Percentiles rank a stretch among this genome's conserved stretches.
Conservation (phyloP, 2,888 invertebrate genomes). For the Hydraecia micacea region DNA sequence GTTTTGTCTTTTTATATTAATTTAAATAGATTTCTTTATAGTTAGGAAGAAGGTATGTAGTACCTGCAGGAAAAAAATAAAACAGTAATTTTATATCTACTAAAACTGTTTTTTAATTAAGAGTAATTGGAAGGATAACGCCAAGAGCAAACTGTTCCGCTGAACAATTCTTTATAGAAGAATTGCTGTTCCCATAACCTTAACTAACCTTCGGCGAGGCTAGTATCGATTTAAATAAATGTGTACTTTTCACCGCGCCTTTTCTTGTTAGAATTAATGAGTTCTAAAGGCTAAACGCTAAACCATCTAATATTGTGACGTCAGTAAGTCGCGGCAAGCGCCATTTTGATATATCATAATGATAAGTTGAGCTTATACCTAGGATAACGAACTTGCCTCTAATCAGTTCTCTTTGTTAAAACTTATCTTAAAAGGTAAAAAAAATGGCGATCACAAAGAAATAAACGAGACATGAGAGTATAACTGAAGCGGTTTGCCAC, state of each 20-base stretch:
- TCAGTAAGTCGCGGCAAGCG: constrained; percentile 62
- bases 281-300: constrained; percentile 54
- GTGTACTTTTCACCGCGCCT: constrained; percentile 40
- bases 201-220: constrained; percentile 37
- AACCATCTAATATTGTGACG: constrained; percentile 66
- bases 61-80: neutral
- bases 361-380: constrained; percentile 66
- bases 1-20: neutral
- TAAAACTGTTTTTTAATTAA: neutral
- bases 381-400: constrained; percentile 53
- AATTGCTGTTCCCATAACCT: constrained; percentile 33
- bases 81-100: neutral
- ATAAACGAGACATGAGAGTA: constrained; percentile 13
- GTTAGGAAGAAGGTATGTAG: neutral
- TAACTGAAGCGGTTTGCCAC: neutral
- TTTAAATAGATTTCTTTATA: neutral
- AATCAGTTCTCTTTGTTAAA: constrained; percentile 20
- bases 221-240: constrained; percentile 49
- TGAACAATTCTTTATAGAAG: neutral
- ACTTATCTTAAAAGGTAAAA: neutral
- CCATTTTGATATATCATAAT: constrained; percentile 72
- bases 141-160: neutral
- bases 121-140: neutral
- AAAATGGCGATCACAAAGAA: constrained; percentile 12
- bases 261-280: constrained; percentile 64